Evolutionary conservation across 1,140 invertebrate genomes (phyloP).

Genomic region (Holotrichia oblita): DNA sequence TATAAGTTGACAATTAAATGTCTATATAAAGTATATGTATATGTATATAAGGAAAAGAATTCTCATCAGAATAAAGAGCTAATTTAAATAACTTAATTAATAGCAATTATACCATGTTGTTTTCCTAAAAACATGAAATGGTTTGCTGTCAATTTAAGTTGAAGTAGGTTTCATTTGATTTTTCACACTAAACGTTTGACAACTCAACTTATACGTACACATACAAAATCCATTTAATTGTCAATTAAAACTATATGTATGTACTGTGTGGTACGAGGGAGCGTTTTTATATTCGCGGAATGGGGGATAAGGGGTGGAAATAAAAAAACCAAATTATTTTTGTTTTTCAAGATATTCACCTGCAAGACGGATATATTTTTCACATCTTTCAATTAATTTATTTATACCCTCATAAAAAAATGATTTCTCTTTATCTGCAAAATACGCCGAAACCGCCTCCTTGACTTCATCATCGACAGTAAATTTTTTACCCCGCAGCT

Average conservation of each 20-base stretch:
- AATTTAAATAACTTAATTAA: constrained; percentile 23
- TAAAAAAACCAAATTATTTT: no score
- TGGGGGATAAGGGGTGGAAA: no score
- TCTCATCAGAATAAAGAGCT: not conserved
- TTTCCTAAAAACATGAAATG: not conserved
- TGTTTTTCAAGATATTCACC: no score
- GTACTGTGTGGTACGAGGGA: no score
- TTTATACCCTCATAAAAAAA: no score
- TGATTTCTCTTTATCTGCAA: no score
- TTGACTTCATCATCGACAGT: no score
- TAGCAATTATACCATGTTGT: not conserved
- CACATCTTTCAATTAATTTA: no score
- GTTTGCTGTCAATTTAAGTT: not conserved
- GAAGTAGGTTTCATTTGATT: not conserved
- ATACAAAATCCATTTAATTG: not conserved
- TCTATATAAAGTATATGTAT: not conserved
- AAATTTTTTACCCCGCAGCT: no score
- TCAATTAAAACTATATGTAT: constrained; percentile 15
- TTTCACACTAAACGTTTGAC: not conserved
- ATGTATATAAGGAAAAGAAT: not conserved
- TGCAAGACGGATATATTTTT: no score
- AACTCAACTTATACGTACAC: not conserved
- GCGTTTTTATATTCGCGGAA: no score
- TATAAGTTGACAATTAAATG: not conserved
- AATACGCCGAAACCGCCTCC: no score